Base-by-base conservation (phyloP, 1,140 invertebrate species). In the Papilio glaucus region DNA sequence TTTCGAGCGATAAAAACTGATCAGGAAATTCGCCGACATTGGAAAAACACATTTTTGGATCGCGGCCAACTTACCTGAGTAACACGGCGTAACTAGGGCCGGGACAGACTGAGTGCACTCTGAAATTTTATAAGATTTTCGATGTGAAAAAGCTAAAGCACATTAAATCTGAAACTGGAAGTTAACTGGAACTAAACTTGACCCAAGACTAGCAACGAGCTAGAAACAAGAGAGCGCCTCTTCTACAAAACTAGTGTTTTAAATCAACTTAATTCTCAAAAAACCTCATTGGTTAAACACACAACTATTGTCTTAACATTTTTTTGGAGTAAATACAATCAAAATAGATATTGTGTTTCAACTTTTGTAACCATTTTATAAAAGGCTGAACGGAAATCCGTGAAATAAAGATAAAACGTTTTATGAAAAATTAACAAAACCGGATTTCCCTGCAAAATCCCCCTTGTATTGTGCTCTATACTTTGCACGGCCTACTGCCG, bases 1-100 rank as follows among this genome's bases (percentile, higher is more conserved):
- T 91, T 88, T 85, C 85, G 85, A 85, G 87, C 87, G 90, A 94
- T 94, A 94, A 93, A 93, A 93, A 92, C 89, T 90, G 91, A 93
- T 93, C 91, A 91, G 89, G 84, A 86, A 89, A 89, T 88, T 88
- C 76, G 78, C 79, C 85, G 86, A 86, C 84, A 86, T 87, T 86
- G 86, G 86, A 89, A 92, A 93, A 94, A 93, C 91, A 93, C 84
- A 87, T 92, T 84, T 81, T 93, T 94, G 93, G 93, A 86, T 71
- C 49, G 41, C 63, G 77, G 91, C 93, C 93, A 94, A 87, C 76
- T 80, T 89, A 93, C 91, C 93, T 94, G 83, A 33, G 62, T 62
- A 33, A 62, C 33, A 33, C 49, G 12, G 21, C 49, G 21, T 57
- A 24, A 26, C 49, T 57, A 57, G 18, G 49, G 49, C 21, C 21